Base-by-base conservation (phyloP, 2,797 vertebrate species). In the Silurus aristotelis region DNA sequence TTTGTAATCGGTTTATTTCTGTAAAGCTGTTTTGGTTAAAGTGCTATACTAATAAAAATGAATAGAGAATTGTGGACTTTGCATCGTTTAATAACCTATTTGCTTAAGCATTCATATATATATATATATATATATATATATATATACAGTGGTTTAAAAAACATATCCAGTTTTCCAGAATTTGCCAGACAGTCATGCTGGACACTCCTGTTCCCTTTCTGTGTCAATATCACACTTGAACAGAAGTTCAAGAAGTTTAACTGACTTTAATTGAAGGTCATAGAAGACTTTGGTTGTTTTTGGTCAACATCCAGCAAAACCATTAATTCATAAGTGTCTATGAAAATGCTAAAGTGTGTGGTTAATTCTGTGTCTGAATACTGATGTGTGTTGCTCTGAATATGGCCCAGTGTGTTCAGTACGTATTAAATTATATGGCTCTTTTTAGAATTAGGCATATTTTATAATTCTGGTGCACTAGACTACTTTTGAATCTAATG, bases 401-500 rank as follows among this genome's bases (percentile, higher is more conserved):
- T 56, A 76, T 31, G 17, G 52, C n/a, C 72, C 12, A 63, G 4
- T 46, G 22, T 52, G 46, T 67, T 67, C 46, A 80, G 46, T 31
- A 66, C 19, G 46, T 52, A 80, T 80, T 38, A 66, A 80, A 80
- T 80, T 52, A 31, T 67, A 46, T 46, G 19, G 31, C 8, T 10
- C 31, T 43, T 71, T 80, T 52, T 48, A 80, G 66, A 58, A 20
- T 63, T 25, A 81, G 43, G 52, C 22, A 85, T 84, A 78, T 61
- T 77, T 82, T n/a, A 22, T 67, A 25, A 82, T 87, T 83, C 77
- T 20, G 63, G 60, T 86, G 83, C 86, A 79, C 87, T 86, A 87
- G 63, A 20, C 79, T 80, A 58, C 52, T 80, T 55, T 81, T 84
- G 67, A 86, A 77, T 68, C 58, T 83, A 83, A 85, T 80, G 80